These are phyloP conservation scores for Ophion obscuratus DNA, from an alignment of 2,888 invertebrate species.

Conservation along the genomic window DNA sequence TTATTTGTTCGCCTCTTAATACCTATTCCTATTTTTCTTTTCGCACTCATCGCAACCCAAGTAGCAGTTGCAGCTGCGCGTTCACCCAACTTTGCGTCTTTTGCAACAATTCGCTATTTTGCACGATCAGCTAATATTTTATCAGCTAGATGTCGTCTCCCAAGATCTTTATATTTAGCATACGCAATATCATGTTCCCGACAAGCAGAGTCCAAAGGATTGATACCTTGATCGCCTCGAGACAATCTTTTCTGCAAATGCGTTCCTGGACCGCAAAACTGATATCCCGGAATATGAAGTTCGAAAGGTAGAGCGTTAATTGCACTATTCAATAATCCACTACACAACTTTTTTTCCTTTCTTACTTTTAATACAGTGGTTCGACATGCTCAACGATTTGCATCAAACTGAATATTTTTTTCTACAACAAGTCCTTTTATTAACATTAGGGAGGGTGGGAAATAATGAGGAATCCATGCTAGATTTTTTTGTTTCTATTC, in stretches of 20 bases:
- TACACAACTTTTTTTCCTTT: background rate
- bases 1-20: slow-evolving; percentile 12
- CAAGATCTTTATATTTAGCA: slow-evolving; percentile 71
- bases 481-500: too few relatives aligned
- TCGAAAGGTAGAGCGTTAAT: slow-evolving; percentile 67
- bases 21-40: slow-evolving; percentile 75
- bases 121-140: background rate
- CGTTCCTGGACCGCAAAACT: slow-evolving; percentile 76
- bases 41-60: slow-evolving; percentile 76
- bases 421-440: too few relatives aligned
- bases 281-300: slow-evolving; percentile 71
- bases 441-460: too few relatives aligned
- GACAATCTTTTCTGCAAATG: slow-evolving; percentile 70
- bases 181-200: slow-evolving; percentile 70
- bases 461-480: too few relatives aligned
- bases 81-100: slow-evolving; percentile 76
- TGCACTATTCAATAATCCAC: slow-evolving; percentile 54
- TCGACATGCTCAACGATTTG: too few relatives aligned
- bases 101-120: slow-evolving; percentile 70
- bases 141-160: slow-evolving; percentile 74
- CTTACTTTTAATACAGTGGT: too few relatives aligned
- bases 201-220: slow-evolving; percentile 72
- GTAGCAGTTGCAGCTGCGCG: slow-evolving; percentile 75
- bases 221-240: slow-evolving; percentile 71
- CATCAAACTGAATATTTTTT: too few relatives aligned